phyloP scores from a whole-genome alignment of 37 sponge, comb jelly and placozoan genomes.

The Theonella swinhoei region DNA sequence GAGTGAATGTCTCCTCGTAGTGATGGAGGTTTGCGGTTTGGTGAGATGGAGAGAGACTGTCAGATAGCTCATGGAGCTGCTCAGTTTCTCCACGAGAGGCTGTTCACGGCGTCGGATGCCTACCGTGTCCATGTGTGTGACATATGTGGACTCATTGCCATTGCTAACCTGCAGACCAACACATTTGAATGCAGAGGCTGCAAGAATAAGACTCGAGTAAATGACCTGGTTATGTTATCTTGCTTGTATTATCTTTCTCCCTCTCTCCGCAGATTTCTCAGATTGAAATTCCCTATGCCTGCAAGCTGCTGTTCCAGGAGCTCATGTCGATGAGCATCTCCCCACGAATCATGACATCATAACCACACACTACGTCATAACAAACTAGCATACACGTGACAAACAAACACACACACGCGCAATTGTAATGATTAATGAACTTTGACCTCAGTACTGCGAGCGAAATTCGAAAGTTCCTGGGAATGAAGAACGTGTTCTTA shows the following conservation, averaged over 20 bases:
- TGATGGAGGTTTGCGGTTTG: slow-evolving; percentile 99
- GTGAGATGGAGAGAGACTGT: slow-evolving; percentile 99
- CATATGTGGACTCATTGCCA: slow-evolving; percentile 97
- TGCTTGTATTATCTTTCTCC: not conserved
- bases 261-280: slow-evolving; percentile 83
- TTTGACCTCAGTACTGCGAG: not conserved
- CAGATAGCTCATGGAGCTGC: slow-evolving; percentile 99
- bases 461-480: not conserved
- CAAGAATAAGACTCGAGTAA: slow-evolving; percentile 96
- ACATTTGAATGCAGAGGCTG: slow-evolving; percentile 97
- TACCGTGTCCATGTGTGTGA: slow-evolving; percentile 95
- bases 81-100: slow-evolving; percentile 97
- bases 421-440: no score
- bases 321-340: slow-evolving; percentile 99
- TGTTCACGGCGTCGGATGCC: slow-evolving; percentile 94
- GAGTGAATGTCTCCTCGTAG: slow-evolving; percentile 23
- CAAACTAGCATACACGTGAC: no score
- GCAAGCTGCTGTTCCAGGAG: slow-evolving; percentile 99
- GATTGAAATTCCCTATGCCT: slow-evolving; percentile 97
- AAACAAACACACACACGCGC: no score
- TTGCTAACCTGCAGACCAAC: slow-evolving; percentile 93
- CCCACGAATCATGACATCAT: slow-evolving; percentile 91
- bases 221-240: not conserved
- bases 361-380: no score
- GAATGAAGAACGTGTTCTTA: slow-evolving; percentile 1